Evolutionary conservation across 2,888 invertebrate genomes (phyloP), one percentile per base, ranked within the genome.

Genomic region (Encarsia formosa): DNA sequence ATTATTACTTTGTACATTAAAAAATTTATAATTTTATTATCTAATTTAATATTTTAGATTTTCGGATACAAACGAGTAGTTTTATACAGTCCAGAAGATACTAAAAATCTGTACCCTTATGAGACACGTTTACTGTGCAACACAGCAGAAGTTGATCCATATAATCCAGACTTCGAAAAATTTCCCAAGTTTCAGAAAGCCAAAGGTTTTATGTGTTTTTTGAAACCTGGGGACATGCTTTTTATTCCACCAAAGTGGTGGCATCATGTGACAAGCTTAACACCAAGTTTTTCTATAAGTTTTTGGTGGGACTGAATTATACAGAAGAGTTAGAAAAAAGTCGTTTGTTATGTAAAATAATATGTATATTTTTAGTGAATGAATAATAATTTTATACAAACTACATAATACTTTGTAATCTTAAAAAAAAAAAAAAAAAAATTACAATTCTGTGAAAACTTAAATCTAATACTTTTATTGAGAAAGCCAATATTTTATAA

Each of bases 221-320:
- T 98, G 24, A 79, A 82, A 61, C 82, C 88, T 1, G 96, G 97
- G 1, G 91, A 97, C 65, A 88, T 94, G 79, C 74, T 99, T 46
- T 99, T 88, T 69, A 93, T 99, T 61, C 99, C 99, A 13, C 87
- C 89, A 3, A 87, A 87, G 69, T 95, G 93, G 88, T 99, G 98
- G 97, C 99, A 99, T 77, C 94, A 90, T 77, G 91, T 99, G 5
- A 84, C 87, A 58, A 87, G 96, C 1, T 76, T 95, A 37, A 85
- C 87, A 31, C 81, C 87, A 34, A 96, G 96, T 73, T 95, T 97
- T 74, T 97, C 97, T 15, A 88, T 98, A 1, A 97, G 95, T 74
- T 98, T 96, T 78, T 99, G 98, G 98, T 98, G 93, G 91, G 77
- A 84, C 67, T 89, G 74, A 80, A 6, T n/a, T 19, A n/a, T 5